Base-by-base conservation (phyloP, 1,140 invertebrate species). In the Tetraneura akinire region DNA sequence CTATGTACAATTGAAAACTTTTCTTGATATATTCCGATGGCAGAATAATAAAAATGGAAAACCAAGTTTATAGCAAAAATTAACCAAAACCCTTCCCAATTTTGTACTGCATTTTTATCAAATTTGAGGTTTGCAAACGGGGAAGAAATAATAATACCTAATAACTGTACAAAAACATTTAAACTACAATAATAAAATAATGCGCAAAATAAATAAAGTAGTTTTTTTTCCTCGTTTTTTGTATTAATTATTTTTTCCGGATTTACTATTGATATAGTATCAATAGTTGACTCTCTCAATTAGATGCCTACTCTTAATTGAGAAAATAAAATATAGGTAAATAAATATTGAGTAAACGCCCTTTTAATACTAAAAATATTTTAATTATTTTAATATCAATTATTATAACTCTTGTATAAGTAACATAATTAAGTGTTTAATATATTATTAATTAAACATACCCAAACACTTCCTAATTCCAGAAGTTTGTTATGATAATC, bases 51-150 rank as follows among this genome's bases (percentile, higher is more conserved):
- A 82, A 89, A 90, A 6, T 90, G 89, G 83, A 92, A 92, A 74
- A 91, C 90, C 0, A 90, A 90, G 84, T 92, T 91, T 3, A 90
- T 89, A 18, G 91, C 88, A 60, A 91, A 88, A 18, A 91, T 86
- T 84, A 91, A 91, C 80, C 91, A 83, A 0, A 91, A 86, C 51
- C 91, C 91, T 84, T 91, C 88, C 21, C 91, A 87, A 84, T 91
- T 91, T 85, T 92, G 91, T 53, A 92, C 91, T 64, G 89, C 88
- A 1, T 87, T 86, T 84, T 91, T 90, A 82, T 89, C 86, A 21
- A 90, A 49, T 53, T 37, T 32, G 6, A 83, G 82, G 62, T 87
- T 87, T 21, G 89, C 85, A 53, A 88, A 88, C 60, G 88, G 86
- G 81, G 90, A 91, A 4, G 90, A 89, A 0, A 89, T 86, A 32